Conservation (phyloP, 1,140 invertebrate genomes). For the Nasonia giraulti region DNA sequence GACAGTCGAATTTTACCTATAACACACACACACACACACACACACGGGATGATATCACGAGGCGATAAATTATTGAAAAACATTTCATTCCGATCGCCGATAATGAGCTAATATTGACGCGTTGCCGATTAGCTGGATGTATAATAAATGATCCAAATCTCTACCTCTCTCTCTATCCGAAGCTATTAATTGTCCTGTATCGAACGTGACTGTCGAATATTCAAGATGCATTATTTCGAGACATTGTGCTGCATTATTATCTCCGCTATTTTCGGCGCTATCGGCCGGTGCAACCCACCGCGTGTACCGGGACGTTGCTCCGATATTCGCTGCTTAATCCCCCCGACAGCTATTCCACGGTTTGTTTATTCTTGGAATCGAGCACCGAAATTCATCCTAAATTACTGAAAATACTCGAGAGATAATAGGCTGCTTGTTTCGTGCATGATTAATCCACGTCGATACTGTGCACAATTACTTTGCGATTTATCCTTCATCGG, state of each 20-base stretch:
- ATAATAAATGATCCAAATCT: slow-evolving; percentile 14
- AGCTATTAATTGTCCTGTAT: slow-evolving; percentile 17
- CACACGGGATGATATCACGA: not conserved
- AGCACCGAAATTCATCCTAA: no score
- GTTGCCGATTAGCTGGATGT: not conserved
- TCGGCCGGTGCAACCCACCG: not conserved
- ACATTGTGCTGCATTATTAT: slow-evolving; percentile 22
- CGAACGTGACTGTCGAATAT: not conserved
- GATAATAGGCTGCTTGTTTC: no score
- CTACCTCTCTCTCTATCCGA: not conserved
- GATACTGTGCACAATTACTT: no score
- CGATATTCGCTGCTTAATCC: not conserved
- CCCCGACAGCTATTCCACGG: not conserved
- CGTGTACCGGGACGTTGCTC: not conserved
- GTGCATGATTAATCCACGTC: no score
- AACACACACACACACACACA: not conserved
- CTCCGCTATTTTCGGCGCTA: slow-evolving; percentile 22
- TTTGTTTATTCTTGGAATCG: not conserved
- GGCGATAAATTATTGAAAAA: slow-evolving; percentile 16
- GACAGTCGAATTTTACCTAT: no score
- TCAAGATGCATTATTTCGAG: slow-evolving; percentile 38
- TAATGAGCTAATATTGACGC: slow-evolving; percentile 25
- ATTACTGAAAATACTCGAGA: no score
- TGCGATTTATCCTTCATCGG: no score
- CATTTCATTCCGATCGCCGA: not conserved